These are phyloP conservation scores for Casuarius casuarius DNA, from an alignment of 2,113 vertebrate genomes.

Conservation along the genomic window DNA sequence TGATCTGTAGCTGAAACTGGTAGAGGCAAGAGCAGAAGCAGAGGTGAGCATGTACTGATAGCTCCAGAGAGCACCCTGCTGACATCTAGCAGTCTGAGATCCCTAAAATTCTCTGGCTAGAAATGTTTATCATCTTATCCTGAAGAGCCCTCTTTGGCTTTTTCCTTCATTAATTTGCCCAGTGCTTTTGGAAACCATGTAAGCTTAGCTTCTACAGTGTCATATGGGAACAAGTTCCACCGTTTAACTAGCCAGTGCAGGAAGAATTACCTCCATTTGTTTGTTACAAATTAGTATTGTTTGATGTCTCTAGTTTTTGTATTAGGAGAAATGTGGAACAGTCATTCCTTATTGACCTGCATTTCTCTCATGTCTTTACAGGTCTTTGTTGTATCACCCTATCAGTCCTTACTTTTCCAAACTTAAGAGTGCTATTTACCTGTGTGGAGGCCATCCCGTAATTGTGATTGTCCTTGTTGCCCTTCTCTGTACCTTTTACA, in stretches of 20 bases:
- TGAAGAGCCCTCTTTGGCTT: not conserved
- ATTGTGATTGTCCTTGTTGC: not conserved
- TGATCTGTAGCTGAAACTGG: not conserved
- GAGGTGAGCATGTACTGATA: not conserved
- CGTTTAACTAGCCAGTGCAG: no score
- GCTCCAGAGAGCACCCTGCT: not conserved
- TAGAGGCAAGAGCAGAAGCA: not conserved
- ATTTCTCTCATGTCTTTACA: no score
- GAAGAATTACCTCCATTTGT: no score
- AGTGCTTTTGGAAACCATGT: not conserved
- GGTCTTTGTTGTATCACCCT: no score
- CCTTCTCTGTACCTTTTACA: not conserved
- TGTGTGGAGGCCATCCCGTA: not conserved
- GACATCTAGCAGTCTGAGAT: not conserved
- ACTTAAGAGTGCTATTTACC: not conserved
- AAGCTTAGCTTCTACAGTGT: no score
- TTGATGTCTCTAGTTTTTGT: no score
- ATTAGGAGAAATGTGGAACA: no score
- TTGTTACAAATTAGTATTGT: no score
- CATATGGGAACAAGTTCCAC: no score
- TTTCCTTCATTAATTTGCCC: not conserved
- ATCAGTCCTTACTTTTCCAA: no score
- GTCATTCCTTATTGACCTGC: no score
- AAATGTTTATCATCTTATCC: not conserved
- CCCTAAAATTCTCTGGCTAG: not conserved